Percentiles rank a stretch among this genome's conserved stretches.
These are phyloP conservation scores for Phortica okadai DNA, from an alignment of 2,888 invertebrate species.

Conservation along the genomic window DNA sequence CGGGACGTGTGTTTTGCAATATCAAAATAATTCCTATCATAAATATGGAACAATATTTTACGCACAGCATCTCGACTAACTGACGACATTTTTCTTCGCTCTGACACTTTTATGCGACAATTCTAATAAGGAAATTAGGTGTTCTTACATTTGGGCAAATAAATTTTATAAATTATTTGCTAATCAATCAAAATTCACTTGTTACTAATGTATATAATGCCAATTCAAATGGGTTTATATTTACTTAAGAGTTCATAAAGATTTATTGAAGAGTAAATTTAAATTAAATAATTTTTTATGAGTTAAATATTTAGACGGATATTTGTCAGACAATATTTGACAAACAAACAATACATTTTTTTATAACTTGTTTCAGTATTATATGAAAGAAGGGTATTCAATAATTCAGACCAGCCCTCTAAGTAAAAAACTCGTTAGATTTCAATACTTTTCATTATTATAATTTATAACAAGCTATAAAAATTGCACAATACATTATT, in stretches of 20 bases:
- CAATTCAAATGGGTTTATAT: too few relatives aligned
- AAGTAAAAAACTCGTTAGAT: too few relatives aligned
- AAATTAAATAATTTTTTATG: too few relatives aligned
- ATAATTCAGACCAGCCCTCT: too few relatives aligned
- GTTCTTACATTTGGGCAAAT: neutral
- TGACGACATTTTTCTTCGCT: neutral
- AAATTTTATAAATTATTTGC: slow-evolving; percentile 16
- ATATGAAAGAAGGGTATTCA: too few relatives aligned
- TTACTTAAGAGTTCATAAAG: neutral
- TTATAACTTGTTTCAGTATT: too few relatives aligned
- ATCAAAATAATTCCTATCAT: neutral
- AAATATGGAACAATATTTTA: neutral
- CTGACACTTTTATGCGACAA: neutral
- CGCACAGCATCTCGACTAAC: neutral
- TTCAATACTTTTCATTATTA: too few relatives aligned
- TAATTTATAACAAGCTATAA: too few relatives aligned
- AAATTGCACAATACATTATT: too few relatives aligned
- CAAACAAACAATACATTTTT: too few relatives aligned
- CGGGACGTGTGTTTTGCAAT: neutral
- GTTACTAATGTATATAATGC: neutral
- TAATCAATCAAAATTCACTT: neutral
- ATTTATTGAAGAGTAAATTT: neutral
- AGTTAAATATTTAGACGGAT: too few relatives aligned
- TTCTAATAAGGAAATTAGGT: neutral
- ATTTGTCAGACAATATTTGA: too few relatives aligned